Evolutionary conservation across 1,140 invertebrate genomes (phyloP), one percentile per base, ranked within the genome.

Genomic region (Drosophila sturtevanti): DNA sequence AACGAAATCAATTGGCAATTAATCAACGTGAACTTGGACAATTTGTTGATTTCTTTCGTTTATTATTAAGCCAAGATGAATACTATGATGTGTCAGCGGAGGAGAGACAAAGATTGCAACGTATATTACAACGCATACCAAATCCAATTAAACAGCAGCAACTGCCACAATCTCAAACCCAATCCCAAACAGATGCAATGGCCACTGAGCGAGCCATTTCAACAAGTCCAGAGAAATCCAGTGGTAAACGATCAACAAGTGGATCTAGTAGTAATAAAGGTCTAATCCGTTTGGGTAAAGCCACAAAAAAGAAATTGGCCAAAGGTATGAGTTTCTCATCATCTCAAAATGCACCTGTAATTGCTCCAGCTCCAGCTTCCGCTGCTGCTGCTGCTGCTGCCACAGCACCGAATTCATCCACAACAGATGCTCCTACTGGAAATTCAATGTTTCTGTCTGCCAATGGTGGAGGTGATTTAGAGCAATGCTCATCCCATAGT

Each of bases 21-120:
- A 96, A 95, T 1, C 94, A 95, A 72, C 86, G 92, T 14, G 95
- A 97, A 72, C 91, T 97, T 0, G 93, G 94, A 44, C 92, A 93
- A 63, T 93, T 96, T 76, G 93, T 96, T 74, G 93, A 92, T 69
- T 94, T 94, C 84, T 87, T 93, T 41, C 65, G 90, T 0, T 68
- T 87, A 7, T 62, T 91, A 4, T 18, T 48, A 0, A 73, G 59
- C 1, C 69, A 81, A 0, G 67, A 72, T n/a, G 86, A 77, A 52
- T 90, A 85, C 10, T 81, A 85, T 38, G 80, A 77, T 34, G 70
- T 92, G 38, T 80, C 82, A 0, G 79, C 52, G 1, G 91, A 92
- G 55, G 81, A 92, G 34, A 74, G 86, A 5, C 69, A 81, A 27
- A 81, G 91, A 9, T 54, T 92, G 38, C 79, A 81, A 10, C 80